Evolutionary conservation across 2,888 invertebrate genomes (phyloP).

Genomic region (Drosophila mimetica): DNA sequence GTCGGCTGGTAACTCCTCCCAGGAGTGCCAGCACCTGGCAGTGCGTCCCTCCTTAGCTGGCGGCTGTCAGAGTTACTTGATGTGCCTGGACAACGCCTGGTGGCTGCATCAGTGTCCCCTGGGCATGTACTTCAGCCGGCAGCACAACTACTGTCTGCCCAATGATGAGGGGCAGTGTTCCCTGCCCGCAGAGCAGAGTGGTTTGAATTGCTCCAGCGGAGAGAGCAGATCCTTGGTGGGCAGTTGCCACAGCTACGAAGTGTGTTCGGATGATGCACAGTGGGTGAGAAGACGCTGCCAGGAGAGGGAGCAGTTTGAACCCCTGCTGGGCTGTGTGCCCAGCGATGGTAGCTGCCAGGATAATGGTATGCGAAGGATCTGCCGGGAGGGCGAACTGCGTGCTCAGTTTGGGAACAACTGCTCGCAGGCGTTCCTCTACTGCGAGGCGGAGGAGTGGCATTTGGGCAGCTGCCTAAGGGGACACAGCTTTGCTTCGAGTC

Average conservation of each 20-base stretch:
- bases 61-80: constrained; percentile 74
- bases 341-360: constrained; percentile 69
- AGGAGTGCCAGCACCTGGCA: constrained; percentile 55
- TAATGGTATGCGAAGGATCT: constrained; percentile 70
- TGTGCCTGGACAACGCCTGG: constrained; percentile 80
- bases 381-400: constrained; percentile 56
- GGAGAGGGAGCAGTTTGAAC: constrained; percentile 51
- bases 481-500: constrained; percentile 53
- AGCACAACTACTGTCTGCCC: constrained; percentile 73
- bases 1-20: neutral
- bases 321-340: constrained; percentile 54
- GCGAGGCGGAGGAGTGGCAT: constrained; percentile 69
- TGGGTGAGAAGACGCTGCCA: constrained; percentile 43
- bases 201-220: constrained; percentile 4
- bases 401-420: constrained; percentile 58
- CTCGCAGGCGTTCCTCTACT: constrained; percentile 75
- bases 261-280: constrained; percentile 39
- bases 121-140: constrained; percentile 77
- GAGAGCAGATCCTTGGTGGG: constrained; percentile 43
- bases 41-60: constrained; percentile 55
- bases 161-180: constrained; percentile 65
- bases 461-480: constrained; percentile 72
- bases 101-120: constrained; percentile 79
- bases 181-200: neutral
- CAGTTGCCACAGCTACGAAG: constrained; percentile 62